Evolutionary conservation across 2,888 invertebrate genomes (phyloP), one percentile per base, ranked within the genome.

Genomic region (Eristalinus aeneus): DNA sequence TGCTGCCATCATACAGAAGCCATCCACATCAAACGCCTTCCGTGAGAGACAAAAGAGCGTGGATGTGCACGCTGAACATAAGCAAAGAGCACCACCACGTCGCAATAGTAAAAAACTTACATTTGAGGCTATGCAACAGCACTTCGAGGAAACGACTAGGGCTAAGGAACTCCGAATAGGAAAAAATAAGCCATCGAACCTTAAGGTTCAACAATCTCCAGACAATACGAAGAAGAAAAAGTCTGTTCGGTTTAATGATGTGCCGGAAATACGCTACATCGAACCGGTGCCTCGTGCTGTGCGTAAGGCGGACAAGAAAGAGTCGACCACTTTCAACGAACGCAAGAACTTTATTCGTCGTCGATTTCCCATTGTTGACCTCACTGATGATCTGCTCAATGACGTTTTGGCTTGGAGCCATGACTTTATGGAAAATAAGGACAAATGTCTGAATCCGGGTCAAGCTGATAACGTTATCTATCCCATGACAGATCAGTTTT

Each of bases 341-440:
- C 89, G 92, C 2, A 90, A 89, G 0, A 71, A 87, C 10, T 16
- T 76, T 6, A 75, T 89, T 63, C 88, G 68, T 22, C 34, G 5
- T 2, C 46, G 20, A 0, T 89, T 88, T 34, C 88, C 89, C 0
- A 81, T 89, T 16, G 67, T 90, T 2, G 90, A 91, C 34, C 85
- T 87, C 1, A 90, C 90, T 0, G 93, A 94, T 85, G 92, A 94
- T 58, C 94, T 94, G 11, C 90, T 95, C 31, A 92, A 93, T 85
- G 93, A 93, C 85, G 94, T 96, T 86, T 92, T 96, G 5, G 89
- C 74, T 1, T 96, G 96, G 96, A 94, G 94, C 89, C 94, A 95
- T 9, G 93, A 93, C 31, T 96, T 96, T 96, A 90, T 96, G 2
- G 91, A 94, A 76, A 94, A 94, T 88, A 94, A 95, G 11, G 92